Evolutionary conservation across 2,888 invertebrate genomes (phyloP), one percentile per base, ranked within the genome.

Genomic region (Drosophila nigritarsus): DNA sequence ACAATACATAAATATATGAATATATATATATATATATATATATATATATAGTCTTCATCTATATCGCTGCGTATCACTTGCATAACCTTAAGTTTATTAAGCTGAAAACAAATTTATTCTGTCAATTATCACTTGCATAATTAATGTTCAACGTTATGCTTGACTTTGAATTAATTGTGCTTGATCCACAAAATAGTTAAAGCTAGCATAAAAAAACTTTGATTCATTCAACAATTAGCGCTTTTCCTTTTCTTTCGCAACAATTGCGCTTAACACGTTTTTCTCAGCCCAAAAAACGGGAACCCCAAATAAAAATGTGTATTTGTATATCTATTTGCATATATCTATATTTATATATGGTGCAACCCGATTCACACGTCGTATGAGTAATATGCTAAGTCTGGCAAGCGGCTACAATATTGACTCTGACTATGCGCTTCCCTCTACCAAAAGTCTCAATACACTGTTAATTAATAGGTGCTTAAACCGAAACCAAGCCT

Each of bases 221-320:
- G 62, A 81, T 70, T 65, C 66, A 73, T 68, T 54, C 45, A 59
- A 56, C 49, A 84, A 84, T 83, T 89, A 84, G 67, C 82, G 65
- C 70, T 53, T 55, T 45, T 45, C 45, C 15, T 45, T 45, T 8
- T 8, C 24, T 83, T 66, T 78, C 65, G 51, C 60, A 72, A 75
- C 34, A 45, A 53, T 67, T 54, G 54, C 36, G 56, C 36, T 30
- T 48, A 50, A 40, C 89, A 83, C 83, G 83, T 80, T 86, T 83
- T 77, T 86, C 69, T 68, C 68, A 72, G 34, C 38, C 70, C 78
- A 59, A 89, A 61, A 89, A 83, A 73, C 82, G 83, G 83, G 87
- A 0, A 75, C 81, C 38, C n/a, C 18, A 36, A 4, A 50, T 32
- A 38, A 13, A 20, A 32, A 32, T 48, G 60, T 30, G 13, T 20